Percentiles rank a stretch among this genome's conserved stretches.
Conservation (phyloP, 2,797 vertebrate species). For the Smutsia temminckii region DNA sequence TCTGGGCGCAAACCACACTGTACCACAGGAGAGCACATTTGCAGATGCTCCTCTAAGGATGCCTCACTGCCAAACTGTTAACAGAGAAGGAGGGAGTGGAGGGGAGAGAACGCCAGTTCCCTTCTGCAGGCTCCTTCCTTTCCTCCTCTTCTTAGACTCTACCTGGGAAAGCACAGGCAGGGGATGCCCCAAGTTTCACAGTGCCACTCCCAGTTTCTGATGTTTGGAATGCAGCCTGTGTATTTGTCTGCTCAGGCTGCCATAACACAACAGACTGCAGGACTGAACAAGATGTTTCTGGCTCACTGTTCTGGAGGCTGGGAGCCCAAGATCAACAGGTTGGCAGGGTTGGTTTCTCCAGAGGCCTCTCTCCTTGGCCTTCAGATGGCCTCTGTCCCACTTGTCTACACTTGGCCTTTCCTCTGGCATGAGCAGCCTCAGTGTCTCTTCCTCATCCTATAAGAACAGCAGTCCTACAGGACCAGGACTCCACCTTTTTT, state of each 20-base stretch:
- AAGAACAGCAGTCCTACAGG: background rate
- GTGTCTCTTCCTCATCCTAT: background rate
- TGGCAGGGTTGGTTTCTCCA: background rate
- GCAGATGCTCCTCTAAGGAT: background rate
- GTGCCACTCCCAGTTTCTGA: background rate
- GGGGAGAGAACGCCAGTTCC: accelerated
- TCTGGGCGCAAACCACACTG: background rate
- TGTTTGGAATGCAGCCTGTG: background rate
- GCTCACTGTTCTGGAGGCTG: background rate
- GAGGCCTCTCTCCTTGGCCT: background rate
- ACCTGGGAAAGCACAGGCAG: background rate
- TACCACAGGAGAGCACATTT: too few relatives aligned
- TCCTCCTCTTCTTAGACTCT: background rate
- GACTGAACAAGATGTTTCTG: too few relatives aligned
- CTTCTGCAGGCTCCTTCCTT: background rate
- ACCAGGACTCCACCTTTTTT: background rate
- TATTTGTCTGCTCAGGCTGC: accelerated
- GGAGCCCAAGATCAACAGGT: background rate
- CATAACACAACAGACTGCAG: background rate
- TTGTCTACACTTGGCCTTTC: background rate
- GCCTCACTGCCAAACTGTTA: background rate
- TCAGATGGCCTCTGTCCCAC: background rate
- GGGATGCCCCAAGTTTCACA: too few relatives aligned
- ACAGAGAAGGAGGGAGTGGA: accelerated
- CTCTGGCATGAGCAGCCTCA: background rate